Evolutionary conservation across 1,140 invertebrate genomes (phyloP).

Genomic region (Penaeus japonicus): DNA sequence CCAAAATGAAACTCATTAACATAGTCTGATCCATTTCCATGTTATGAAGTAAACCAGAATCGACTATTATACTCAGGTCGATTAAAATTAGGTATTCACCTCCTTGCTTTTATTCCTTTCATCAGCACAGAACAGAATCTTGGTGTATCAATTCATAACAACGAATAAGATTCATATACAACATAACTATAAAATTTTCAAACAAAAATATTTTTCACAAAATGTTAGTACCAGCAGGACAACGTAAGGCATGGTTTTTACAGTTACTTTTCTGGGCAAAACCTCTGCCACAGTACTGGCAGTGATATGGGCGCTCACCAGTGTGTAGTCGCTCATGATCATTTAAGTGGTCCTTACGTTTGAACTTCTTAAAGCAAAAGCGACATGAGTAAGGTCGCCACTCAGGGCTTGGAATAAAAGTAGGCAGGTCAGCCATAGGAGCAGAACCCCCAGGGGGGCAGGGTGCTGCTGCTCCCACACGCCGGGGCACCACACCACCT

Average conservation of each 20-base stretch:
- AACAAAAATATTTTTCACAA: constrained; percentile 22
- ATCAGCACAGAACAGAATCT: no score
- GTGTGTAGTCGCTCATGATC: constrained; percentile 61
- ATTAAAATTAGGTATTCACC: no score
- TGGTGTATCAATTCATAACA: background rate
- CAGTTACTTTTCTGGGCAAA: constrained; percentile 60
- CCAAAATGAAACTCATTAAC: no score
- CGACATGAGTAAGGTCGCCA: constrained; percentile 57
- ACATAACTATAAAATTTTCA: background rate
- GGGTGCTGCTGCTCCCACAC: constrained; percentile 27
- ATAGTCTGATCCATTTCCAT: no score
- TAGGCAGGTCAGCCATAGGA: constrained; percentile 17
- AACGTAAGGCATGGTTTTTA: constrained; percentile 49
- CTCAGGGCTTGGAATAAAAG: constrained; percentile 35
- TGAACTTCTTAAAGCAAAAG: constrained; percentile 70
- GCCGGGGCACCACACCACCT: constrained; percentile 41
- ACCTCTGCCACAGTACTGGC: constrained; percentile 69
- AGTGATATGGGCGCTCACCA: constrained; percentile 69
- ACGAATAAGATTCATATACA: background rate
- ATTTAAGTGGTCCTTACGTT: constrained; percentile 69
- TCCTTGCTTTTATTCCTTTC: no score
- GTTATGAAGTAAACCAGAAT: no score
- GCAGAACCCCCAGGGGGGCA: constrained; percentile 30
- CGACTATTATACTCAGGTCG: no score
- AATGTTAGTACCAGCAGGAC: constrained; percentile 25